These are phyloP conservation scores for Monopterus albus DNA, from an alignment of 2,113 vertebrate species.

Conservation along the genomic window DNA sequence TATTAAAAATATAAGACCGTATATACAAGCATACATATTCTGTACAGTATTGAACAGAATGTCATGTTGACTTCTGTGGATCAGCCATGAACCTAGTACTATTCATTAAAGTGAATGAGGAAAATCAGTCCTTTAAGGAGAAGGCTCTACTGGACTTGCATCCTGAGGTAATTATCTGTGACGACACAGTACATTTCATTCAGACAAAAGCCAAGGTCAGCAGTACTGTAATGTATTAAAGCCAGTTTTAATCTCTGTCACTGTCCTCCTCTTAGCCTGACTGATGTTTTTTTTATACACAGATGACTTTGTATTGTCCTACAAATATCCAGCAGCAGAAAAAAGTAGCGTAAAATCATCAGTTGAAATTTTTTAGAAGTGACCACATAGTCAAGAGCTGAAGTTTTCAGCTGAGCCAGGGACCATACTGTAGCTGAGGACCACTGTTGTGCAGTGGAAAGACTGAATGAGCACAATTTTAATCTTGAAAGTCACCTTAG, in stretches of 20 bases:
- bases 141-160: slow-evolving; percentile 6
- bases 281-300: slow-evolving; percentile 7
- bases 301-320: not conserved
- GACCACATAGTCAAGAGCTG: not conserved
- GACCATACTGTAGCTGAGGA: too few relatives aligned
- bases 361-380: not conserved
- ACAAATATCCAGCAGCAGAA: not conserved
- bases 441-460: too few relatives aligned
- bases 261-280: slow-evolving; percentile 24
- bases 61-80: not conserved
- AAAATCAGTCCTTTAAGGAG: slow-evolving; percentile 12
- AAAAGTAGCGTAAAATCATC: not conserved
- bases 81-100: not conserved
- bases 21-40: not conserved
- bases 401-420: too few relatives aligned
- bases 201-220: slow-evolving; percentile 59
- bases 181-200: slow-evolving; percentile 49
- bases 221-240: slow-evolving; percentile 36
- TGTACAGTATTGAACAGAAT: not conserved
- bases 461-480: too few relatives aligned
- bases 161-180: slow-evolving; percentile 56
- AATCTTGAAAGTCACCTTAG: too few relatives aligned
- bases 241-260: slow-evolving; percentile 43
- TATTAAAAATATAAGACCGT: not conserved
- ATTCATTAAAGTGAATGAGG: slow-evolving; percentile 16